A percentile compares a stretch with the other conserved stretches of the same genome.
Evolutionary conservation across 2,888 invertebrate species (phyloP).

Genomic region (Ormia ochracea): DNA sequence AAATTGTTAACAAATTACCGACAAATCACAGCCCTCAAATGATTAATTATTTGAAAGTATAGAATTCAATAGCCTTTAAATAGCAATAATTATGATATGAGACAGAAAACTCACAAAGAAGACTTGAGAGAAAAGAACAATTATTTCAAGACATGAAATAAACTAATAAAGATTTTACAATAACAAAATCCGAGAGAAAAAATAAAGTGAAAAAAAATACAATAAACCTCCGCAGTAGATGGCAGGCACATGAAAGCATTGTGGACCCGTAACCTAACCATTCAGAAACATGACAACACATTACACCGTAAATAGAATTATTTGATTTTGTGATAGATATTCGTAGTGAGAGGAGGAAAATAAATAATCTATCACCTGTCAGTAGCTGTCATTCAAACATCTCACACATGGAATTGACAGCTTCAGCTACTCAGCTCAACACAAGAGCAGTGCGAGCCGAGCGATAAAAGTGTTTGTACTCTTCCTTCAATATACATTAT

Average conservation of each 20-base stretch:
- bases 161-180: slow-evolving; percentile 30
- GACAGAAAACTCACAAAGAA: not conserved
- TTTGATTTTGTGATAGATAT: slow-evolving; percentile 13
- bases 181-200: too few relatives aligned
- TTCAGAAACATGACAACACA: slow-evolving; percentile 29
- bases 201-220: not conserved
- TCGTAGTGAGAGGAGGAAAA: not conserved
- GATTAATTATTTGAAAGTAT: slow-evolving; percentile 51
- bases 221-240: not conserved
- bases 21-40: slow-evolving; percentile 57
- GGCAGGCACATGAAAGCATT: slow-evolving; percentile 1
- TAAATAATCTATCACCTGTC: slow-evolving; percentile 76
- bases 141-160: slow-evolving; percentile 55
- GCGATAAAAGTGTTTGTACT: not conserved
- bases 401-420: slow-evolving; percentile 73
- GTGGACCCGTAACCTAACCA: slow-evolving; percentile 30
- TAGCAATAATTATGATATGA: slow-evolving; percentile 44
- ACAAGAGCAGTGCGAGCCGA: not conserved
- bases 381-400: slow-evolving; percentile 76
- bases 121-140: slow-evolving; percentile 38
- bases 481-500: not conserved
- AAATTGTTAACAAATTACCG: slow-evolving; percentile 61
- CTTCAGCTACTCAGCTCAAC: slow-evolving; percentile 44
- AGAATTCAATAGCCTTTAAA: slow-evolving; percentile 25
- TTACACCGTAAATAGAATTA: not conserved